Conservation (phyloP, 2,888 invertebrate genomes). For the Leucania comma region DNA sequence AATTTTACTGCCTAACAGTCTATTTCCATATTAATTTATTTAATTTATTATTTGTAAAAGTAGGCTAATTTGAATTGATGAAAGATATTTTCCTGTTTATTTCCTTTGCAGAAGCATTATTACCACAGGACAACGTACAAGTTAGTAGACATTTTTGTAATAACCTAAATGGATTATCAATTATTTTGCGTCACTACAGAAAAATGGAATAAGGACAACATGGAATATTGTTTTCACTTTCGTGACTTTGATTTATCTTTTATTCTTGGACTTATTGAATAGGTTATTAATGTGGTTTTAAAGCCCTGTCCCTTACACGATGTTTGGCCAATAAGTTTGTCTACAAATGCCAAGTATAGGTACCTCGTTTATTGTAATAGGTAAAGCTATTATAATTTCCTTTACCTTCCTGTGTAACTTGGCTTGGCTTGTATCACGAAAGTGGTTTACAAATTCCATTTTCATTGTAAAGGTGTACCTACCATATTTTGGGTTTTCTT, state of each 20-base stretch:
- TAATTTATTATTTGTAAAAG: conserved; percentile 8
- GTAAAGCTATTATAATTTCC: no score
- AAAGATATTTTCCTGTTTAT: conserved; percentile 3
- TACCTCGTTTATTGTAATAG: no score
- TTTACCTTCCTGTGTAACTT: no score
- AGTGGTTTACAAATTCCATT: no score
- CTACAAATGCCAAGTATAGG: no score
- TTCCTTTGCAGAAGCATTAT: neutral
- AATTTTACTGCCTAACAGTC: neutral
- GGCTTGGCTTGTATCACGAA: no score
- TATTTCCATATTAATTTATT: conserved; percentile 10
- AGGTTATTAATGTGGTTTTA: neutral
- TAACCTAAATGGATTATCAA: neutral
- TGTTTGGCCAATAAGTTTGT: neutral
- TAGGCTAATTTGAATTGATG: neutral
- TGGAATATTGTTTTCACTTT: neutral
- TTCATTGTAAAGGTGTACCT: no score
- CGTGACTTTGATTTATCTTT: neutral
- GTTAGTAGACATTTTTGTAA: neutral
- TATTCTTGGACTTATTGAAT: neutral
- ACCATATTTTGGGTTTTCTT: neutral
- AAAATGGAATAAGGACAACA: neutral
- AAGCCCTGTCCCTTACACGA: neutral
- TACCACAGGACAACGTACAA: conserved; percentile 6
- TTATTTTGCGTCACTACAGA: neutral